Percentiles rank a stretch among this genome's conserved stretches.
phyloP scores from a whole-genome alignment of 2,113 vertebrate genomes.

The Sylvia atricapilla region DNA sequence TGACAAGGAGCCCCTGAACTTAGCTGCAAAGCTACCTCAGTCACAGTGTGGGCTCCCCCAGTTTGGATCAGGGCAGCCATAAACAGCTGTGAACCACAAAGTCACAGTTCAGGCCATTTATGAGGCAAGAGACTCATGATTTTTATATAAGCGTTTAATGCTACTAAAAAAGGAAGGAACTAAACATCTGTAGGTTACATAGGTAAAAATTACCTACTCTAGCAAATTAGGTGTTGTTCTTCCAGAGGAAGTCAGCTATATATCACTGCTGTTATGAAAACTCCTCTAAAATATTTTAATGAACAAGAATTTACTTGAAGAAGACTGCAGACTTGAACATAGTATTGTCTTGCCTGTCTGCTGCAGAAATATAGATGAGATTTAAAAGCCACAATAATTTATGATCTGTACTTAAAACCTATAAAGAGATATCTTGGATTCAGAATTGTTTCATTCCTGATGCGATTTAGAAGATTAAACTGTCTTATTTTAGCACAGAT shows the following conservation, averaged over 20 bases:
- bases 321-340: neutral
- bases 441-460: constrained; percentile 52
- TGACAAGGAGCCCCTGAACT: neutral
- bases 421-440: neutral
- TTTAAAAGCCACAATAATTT: constrained; percentile 47
- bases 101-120: neutral
- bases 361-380: constrained; percentile 25
- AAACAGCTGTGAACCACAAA: neutral
- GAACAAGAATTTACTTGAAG: neutral
- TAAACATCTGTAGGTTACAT: neutral
- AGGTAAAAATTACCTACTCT: neutral
- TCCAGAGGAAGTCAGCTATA: neutral
- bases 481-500: constrained; percentile 50
- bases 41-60: neutral
- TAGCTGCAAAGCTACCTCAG: neutral
- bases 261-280: neutral
- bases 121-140: neutral
- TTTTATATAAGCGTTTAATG: neutral
- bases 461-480: constrained; percentile 63
- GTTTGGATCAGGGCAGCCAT: neutral
- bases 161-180: neutral
- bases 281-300: neutral
- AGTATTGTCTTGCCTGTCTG: neutral
- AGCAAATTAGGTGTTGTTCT: neutral
- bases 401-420: constrained; percentile 41